Evolutionary conservation across 2,113 vertebrate genomes (phyloP), one percentile per base, ranked within the genome.

Genomic region (Mellivora capensis): DNA sequence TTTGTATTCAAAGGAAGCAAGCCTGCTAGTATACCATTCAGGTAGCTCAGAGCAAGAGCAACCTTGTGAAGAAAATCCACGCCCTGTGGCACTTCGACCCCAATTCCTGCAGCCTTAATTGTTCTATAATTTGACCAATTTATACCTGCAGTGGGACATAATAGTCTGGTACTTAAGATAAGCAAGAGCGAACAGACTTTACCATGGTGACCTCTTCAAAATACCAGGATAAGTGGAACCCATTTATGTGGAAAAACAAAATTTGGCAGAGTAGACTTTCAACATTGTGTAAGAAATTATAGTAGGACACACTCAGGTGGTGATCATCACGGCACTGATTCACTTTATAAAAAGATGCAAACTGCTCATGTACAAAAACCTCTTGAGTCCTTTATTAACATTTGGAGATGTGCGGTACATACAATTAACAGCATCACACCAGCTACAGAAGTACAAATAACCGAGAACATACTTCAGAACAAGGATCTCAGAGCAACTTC

Each of bases 341-440:
- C 7, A 23, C 49, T 3, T 52, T 6, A 98, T 34, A 97, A 90
- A 98, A 93, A 93, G 39, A 97, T 15, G 87, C 44, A 34, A 97
- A 98, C 95, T 29, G 61, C 98, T 97, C 84, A 67, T 97, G 23
- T 99, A 99, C 97, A 99, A 99, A 99, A 99, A 92, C 96, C 96
- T 98, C 98, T 97, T 89, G 95, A 98, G 98, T 99, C 97, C 97
- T 99, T 99, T 99, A 99, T 99, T 99, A 95, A 93, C 59, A 85
- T 97, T 96, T 97, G 90, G 98, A 98, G 96, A 98, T 98, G 98
- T 96, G 97, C 97, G 95, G 98, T 98, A 98, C 97, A 92, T 98
- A 98, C 97, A 98, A 83, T 97, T 94, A 98, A 99, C 96, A 98
- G 98, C 93, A 88, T 98, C 97, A 98, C 98, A 98, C 97, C 96